phyloP scores from a whole-genome alignment of 1,140 invertebrate species.

The Ectropis grisescens region DNA sequence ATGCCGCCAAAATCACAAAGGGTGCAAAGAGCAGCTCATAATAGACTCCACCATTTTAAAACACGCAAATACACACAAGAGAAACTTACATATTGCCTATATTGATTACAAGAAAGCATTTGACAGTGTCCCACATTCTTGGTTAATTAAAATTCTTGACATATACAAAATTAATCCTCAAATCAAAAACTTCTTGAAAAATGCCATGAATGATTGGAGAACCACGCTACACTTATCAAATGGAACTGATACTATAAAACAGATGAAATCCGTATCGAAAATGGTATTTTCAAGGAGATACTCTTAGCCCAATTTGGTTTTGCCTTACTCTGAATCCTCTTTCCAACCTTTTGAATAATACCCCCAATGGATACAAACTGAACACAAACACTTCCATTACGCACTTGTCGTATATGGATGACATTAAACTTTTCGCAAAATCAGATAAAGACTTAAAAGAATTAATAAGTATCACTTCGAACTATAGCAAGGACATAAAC shows the following conservation, averaged over 20 bases:
- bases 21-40: conserved; percentile 17
- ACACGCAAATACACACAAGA: conserved; percentile 3
- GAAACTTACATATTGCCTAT: conserved; percentile 3
- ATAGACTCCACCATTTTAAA: conserved; percentile 5
- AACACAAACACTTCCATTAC: neutral
- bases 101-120: conserved; percentile 1
- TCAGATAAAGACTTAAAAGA: neutral
- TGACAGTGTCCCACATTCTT: neutral
- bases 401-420: conserved; percentile 12
- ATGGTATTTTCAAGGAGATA: conserved; percentile 7
- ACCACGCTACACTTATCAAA: neutral
- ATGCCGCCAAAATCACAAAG: conserved; percentile 8
- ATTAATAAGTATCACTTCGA: conserved; percentile 3
- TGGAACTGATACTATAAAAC: neutral
- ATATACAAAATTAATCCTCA: neutral
- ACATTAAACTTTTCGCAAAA: conserved; percentile 10
- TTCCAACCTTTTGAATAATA: neutral
- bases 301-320: conserved; percentile 2
- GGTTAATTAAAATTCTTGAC: neutral
- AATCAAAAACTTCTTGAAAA: neutral
- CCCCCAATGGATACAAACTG: conserved; percentile 3
- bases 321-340: neutral
- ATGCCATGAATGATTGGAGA: neutral
- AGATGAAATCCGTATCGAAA: conserved; percentile 1
- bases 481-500: conserved; percentile 8